Evolutionary conservation across 2,888 invertebrate species (phyloP).

Genomic region (Eubasilissa splendida): DNA sequence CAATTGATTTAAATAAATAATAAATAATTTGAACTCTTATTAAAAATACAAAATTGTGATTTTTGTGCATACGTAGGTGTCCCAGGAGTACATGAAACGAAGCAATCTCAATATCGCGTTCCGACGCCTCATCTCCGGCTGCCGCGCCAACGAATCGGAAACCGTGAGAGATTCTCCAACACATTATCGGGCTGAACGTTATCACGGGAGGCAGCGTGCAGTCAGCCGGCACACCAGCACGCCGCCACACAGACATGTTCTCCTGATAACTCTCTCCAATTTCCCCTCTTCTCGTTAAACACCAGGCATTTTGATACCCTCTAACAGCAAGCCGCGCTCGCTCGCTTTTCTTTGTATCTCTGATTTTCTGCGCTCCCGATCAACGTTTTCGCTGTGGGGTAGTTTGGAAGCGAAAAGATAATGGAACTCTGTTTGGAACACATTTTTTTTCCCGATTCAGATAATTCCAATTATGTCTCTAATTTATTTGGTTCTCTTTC

Average conservation of each 20-base stretch:
- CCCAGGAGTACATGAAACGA: constrained; percentile 36
- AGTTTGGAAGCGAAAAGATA: too few species aligned
- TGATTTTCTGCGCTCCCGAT: constrained; percentile 11
- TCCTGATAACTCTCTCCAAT: constrained; percentile 32
- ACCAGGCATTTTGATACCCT: neutral
- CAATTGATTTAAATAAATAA: too few species aligned
- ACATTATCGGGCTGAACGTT: constrained; percentile 14
- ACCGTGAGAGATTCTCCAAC: constrained; percentile 13
- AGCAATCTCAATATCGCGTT: neutral
- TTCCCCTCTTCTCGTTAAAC: constrained; percentile 11
- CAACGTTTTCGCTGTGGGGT: neutral
- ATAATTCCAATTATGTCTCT: too few species aligned
- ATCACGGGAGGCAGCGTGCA: constrained; percentile 23
- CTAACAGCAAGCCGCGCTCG: neutral
- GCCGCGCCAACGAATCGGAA: constrained; percentile 17
- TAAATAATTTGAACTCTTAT: too few species aligned
- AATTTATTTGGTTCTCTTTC: too few species aligned
- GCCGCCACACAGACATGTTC: neutral
- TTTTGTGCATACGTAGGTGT: neutral
- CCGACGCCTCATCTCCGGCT: constrained; percentile 39
- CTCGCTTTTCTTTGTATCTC: constrained; percentile 17
- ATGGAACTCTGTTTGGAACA: too few species aligned
- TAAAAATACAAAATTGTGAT: too few species aligned
- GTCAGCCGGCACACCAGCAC: constrained; percentile 3
- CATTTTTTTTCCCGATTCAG: too few species aligned